A percentile compares a stretch with the other conserved stretches of the same genome.
phyloP scores from a whole-genome alignment of 2,888 invertebrate species.

The Hypolimnas misippus region DNA sequence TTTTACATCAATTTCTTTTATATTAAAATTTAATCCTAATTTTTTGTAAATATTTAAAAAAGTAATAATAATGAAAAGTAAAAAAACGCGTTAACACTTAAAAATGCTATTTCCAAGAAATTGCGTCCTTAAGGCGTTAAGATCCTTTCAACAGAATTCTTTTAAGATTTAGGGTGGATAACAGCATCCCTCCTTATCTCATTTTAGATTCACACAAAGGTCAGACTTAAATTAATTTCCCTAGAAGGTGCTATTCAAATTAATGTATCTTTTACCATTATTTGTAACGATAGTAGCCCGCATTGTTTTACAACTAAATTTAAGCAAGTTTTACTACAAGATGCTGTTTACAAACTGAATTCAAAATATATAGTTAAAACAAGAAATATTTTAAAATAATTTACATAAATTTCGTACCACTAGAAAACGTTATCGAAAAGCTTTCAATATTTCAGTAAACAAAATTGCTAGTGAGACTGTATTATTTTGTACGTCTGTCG shows the following conservation, averaged over 20 bases:
- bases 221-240: conserved; percentile 25
- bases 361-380: background rate
- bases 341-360: background rate
- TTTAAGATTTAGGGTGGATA: conserved; percentile 28
- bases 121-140: conserved; percentile 18
- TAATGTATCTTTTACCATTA: conserved; percentile 14
- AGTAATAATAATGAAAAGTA: conserved; percentile 9
- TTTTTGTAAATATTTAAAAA: background rate
- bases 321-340: no score
- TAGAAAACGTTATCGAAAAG: background rate
- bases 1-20: background rate
- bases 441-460: background rate
- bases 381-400: background rate
- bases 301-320: no score
- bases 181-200: conserved; percentile 31
- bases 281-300: background rate
- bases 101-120: conserved; percentile 17
- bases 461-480: background rate
- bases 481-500: no score
- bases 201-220: conserved; percentile 29
- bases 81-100: conserved; percentile 20
- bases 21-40: no score
- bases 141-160: conserved; percentile 25
- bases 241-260: conserved; percentile 19
- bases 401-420: background rate